These are phyloP conservation scores for Busseola fusca DNA, from an alignment of 2,888 invertebrate genomes.

Conservation along the genomic window DNA sequence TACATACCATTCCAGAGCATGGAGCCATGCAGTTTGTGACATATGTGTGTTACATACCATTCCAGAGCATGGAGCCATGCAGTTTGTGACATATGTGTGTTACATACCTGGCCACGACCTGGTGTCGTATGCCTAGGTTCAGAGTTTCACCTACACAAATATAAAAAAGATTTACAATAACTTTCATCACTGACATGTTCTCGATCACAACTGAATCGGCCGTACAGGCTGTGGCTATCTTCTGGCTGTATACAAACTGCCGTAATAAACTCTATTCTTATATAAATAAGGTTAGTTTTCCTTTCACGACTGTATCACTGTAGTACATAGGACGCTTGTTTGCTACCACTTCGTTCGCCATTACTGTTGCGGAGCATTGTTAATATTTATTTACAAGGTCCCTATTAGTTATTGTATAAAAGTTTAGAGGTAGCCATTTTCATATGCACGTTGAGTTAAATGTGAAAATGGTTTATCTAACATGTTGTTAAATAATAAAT, in stretches of 20 bases:
- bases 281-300: slow-evolving; percentile 66
- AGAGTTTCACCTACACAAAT: neutral
- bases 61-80: no score
- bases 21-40: no score
- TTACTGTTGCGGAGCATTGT: slow-evolving; percentile 82
- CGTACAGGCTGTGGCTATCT: slow-evolving; percentile 63
- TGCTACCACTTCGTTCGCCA: slow-evolving; percentile 74
- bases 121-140: neutral
- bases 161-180: neutral
- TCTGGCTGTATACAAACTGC: slow-evolving; percentile 70
- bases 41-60: no score
- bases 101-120: no score
- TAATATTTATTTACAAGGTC: slow-evolving; percentile 81
- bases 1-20: no score
- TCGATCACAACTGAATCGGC: slow-evolving; percentile 54
- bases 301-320: slow-evolving; percentile 67
- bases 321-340: slow-evolving; percentile 80
- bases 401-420: slow-evolving; percentile 87
- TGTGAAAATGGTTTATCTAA: slow-evolving; percentile 88
- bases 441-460: slow-evolving; percentile 78
- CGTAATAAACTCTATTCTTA: slow-evolving; percentile 62
- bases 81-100: no score
- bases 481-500: slow-evolving; percentile 91
- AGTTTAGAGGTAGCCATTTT: slow-evolving; percentile 88
- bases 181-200: neutral